Evolutionary conservation across 2,888 invertebrate genomes (phyloP).

Genomic region (Dendrolimus houi): DNA sequence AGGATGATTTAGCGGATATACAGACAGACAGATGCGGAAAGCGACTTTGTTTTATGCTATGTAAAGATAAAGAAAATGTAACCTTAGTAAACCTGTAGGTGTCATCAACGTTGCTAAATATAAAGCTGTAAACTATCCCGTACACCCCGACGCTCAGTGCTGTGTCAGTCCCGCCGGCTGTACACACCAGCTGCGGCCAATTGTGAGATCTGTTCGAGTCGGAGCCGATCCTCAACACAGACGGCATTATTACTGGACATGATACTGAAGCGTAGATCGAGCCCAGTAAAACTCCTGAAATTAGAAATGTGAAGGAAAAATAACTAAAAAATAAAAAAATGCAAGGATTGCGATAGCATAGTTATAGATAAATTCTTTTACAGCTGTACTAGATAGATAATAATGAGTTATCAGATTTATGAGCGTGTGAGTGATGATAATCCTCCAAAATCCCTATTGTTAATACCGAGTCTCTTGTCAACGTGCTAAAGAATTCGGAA

Average conservation of each 20-base stretch:
- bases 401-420: no score
- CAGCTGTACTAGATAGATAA: no score
- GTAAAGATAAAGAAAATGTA: slow-evolving; percentile 6
- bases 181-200: slow-evolving; percentile 57
- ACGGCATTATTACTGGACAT: slow-evolving; percentile 53
- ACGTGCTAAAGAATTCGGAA: no score
- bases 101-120: slow-evolving; percentile 41
- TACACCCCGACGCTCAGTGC: slow-evolving; percentile 62
- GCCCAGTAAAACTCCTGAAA: slow-evolving; percentile 48
- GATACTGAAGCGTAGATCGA: slow-evolving; percentile 60
- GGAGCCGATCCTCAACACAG: slow-evolving; percentile 33
- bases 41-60: no score
- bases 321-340: no score
- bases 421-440: no score
- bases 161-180: slow-evolving; percentile 56
- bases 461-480: no score
- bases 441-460: no score
- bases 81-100: slow-evolving; percentile 50
- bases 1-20: no score
- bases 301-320: neutral
- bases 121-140: slow-evolving; percentile 47
- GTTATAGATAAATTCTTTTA: no score
- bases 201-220: slow-evolving; percentile 30
- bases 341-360: no score
- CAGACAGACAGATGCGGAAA: no score